Conservation (phyloP, 2,888 invertebrate genomes). For the Blastobasis lacticolella region DNA sequence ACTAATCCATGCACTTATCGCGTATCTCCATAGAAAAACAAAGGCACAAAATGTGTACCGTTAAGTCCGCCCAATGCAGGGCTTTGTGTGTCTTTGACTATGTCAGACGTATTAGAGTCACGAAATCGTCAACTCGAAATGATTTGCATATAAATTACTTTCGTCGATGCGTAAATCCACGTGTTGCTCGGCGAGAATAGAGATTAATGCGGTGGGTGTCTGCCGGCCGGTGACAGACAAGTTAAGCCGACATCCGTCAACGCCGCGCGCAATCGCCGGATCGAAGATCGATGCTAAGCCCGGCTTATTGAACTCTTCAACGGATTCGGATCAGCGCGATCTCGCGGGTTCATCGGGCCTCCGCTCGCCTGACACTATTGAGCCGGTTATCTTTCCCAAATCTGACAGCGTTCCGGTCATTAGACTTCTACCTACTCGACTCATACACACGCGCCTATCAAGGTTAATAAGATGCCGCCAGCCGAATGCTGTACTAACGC, state of each 20-base stretch:
- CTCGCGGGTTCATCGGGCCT: conserved; percentile 39
- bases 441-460: conserved; percentile 5
- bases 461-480: conserved; percentile 22
- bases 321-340: conserved; percentile 49
- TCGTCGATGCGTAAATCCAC: conserved; percentile 67
- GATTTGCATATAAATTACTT: conserved; percentile 74
- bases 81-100: conserved; percentile 39
- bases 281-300: conserved; percentile 70
- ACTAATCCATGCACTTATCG: no score
- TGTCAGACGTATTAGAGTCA: conserved; percentile 58
- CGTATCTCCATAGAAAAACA: no score
- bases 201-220: conserved; percentile 69
- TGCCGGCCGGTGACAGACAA: conserved; percentile 62
- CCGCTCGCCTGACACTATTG: conserved; percentile 33
- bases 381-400: conserved; percentile 50
- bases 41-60: conserved; percentile 22
- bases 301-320: conserved; percentile 66
- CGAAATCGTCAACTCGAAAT: conserved; percentile 63
- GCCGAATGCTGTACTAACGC: conserved; percentile 20
- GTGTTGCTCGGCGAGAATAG: conserved; percentile 66
- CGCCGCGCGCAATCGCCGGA: conserved; percentile 65
- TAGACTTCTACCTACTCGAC: conserved; percentile 29
- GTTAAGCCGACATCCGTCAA: conserved; percentile 73
- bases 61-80: conserved; percentile 36
- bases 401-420: conserved; percentile 53